phyloP scores from a whole-genome alignment of 2,797 vertebrate genomes.

The Darevskia nairensis region DNA sequence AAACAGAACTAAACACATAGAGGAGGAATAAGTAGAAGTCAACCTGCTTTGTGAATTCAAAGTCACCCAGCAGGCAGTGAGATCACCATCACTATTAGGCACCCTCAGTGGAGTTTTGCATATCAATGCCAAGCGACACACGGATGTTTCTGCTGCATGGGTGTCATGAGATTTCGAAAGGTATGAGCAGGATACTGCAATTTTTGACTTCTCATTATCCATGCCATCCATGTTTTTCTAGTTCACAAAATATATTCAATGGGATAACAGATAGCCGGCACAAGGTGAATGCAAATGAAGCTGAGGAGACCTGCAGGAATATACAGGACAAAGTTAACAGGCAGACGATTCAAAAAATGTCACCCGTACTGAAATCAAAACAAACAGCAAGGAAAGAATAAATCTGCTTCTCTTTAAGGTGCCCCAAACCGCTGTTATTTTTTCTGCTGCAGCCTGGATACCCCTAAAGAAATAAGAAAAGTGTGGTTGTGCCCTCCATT shows the following conservation, averaged over 20 bases:
- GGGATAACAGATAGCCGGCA: neutral
- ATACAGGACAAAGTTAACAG: neutral
- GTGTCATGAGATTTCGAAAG: neutral
- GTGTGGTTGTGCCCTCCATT: neutral
- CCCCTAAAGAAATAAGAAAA: neutral
- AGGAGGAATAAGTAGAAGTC: neutral
- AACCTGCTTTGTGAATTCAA: neutral
- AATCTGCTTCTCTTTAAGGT: neutral
- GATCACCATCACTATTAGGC: neutral
- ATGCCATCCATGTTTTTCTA: neutral
- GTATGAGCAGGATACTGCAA: neutral
- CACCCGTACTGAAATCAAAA: neutral
- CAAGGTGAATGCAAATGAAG: neutral
- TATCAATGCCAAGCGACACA: neutral
- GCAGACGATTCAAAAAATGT: neutral
- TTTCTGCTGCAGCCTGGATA: neutral
- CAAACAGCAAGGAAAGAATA: neutral
- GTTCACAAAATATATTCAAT: neutral
- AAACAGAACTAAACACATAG: neutral
- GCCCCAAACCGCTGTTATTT: neutral
- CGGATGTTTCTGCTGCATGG: neutral
- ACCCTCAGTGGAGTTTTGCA: neutral
- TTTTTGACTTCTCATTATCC: conserved; percentile 12
- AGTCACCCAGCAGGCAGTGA: neutral
- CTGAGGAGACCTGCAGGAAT: neutral